Conservation (phyloP, 2,888 invertebrate species). For the Spialia ferax region DNA sequence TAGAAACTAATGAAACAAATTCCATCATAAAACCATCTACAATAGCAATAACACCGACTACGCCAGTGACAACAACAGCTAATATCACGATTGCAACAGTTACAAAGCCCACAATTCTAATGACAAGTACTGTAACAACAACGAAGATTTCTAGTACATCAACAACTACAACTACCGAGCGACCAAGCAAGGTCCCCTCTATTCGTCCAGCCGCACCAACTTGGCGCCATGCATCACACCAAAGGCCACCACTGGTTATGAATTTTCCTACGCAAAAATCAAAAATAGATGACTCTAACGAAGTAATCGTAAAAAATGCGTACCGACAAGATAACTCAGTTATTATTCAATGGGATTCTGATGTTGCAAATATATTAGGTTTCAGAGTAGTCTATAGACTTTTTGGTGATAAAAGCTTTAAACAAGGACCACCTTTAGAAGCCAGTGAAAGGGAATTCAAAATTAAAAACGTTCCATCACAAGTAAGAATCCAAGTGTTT, state of each 20-base stretch:
- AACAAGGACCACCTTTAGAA: conserved; percentile 95
- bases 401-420: conserved; percentile 96
- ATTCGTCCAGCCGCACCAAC: conserved; percentile 74
- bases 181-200: conserved; percentile 64
- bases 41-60: conserved; percentile 39
- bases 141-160: conserved; percentile 60
- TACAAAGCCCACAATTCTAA: conserved; percentile 54
- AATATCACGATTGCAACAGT: conserved; percentile 55
- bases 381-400: conserved; percentile 95
- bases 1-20: conserved; percentile 57
- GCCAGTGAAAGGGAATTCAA: conserved; percentile 96
- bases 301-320: conserved; percentile 94
- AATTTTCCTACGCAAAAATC: conserved; percentile 89
- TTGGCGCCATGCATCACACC: conserved; percentile 84
- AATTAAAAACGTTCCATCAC: conserved; percentile 96
- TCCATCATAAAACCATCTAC: conserved; percentile 51
- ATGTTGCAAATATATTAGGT: conserved; percentile 94
- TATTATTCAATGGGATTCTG: conserved; percentile 96
- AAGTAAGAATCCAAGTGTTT: conserved; percentile 81
- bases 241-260: conserved; percentile 91
- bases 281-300: conserved; percentile 89
- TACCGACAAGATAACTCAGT: conserved; percentile 95
- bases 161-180: conserved; percentile 62
- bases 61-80: conserved; percentile 58
- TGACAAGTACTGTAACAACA: conserved; percentile 53